These are phyloP conservation scores for Koerneria pararmatus DNA, from an alignment of 2,888 invertebrate species.

Conservation along the genomic window DNA sequence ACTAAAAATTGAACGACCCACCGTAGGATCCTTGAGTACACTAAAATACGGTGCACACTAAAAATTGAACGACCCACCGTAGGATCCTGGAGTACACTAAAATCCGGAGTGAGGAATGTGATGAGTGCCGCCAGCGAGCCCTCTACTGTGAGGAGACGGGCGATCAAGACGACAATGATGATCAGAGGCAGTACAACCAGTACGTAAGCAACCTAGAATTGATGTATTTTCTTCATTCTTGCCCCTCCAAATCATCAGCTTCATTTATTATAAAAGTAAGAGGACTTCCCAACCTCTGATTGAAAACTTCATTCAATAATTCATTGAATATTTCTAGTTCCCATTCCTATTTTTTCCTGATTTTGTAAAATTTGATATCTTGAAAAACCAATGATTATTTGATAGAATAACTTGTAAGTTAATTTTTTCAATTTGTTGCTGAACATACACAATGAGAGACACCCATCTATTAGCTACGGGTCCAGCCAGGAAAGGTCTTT, in stretches of 20 bases:
- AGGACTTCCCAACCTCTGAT: not conserved
- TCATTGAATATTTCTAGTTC: too few relatives aligned
- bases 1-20: conserved; percentile 15
- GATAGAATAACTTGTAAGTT: too few relatives aligned
- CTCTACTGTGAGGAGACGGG: conserved; percentile 75
- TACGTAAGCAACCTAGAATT: conserved; percentile 63
- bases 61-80: conserved; percentile 63
- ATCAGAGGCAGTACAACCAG: conserved; percentile 63
- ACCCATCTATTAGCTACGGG: too few relatives aligned
- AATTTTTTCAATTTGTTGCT: too few relatives aligned
- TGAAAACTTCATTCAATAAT: too few relatives aligned
- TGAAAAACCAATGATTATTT: conserved; percentile 7
- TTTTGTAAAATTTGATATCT: not conserved
- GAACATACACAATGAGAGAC: too few relatives aligned
- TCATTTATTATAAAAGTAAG: not conserved
- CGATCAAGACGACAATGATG: conserved; percentile 68
- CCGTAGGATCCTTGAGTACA: not conserved
- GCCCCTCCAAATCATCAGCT: not conserved
- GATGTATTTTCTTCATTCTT: not conserved
- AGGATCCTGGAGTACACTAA: conserved; percentile 65
- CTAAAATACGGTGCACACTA: not conserved
- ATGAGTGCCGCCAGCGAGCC: conserved; percentile 76
- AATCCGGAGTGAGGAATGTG: conserved; percentile 73
- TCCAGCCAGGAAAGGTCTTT: too few relatives aligned
- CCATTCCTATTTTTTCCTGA: not conserved